Base-by-base conservation (phyloP, 1,140 invertebrate genomes). In the Pachyrhynchus sulphureomaculatus region DNA sequence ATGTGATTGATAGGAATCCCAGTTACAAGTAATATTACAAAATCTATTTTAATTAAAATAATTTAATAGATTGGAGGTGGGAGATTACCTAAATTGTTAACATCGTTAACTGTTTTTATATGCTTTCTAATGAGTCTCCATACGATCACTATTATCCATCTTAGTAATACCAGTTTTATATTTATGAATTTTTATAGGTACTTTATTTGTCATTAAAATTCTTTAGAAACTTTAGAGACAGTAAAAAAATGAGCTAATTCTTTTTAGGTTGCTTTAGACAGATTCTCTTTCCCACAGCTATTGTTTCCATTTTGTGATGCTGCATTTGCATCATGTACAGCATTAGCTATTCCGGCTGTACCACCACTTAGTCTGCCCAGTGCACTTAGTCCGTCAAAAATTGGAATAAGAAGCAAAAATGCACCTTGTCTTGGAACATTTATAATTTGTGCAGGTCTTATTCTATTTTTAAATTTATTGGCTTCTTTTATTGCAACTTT, bases 341-440 rank as follows among this genome's bases (percentile, higher is more conserved):
- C 68, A 67, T 75, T 75, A 13, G 65, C 69, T 15, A 76, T 68
- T 29, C 62, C 65, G 10, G 73, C 61, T 18, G 70, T 68, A 1
- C 73, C 72, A n/a, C 69, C 72, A 12, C 66, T 49, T 48, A 78
- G 29, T 6, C 61, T 61, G 44, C 76, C 75, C 10, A 71, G 12
- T 21, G 73, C 76, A 17, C 67, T 72, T 17, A 78, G 57, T 32
- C 71, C 74, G 3, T 74, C 72, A 62, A 76, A 72, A 57, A 78
- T 62, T 18, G 77, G 76, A 26, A 78, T 57, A 41, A 67, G 67
- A 23, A 72, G 72, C 48, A 76, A 59, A 41, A 76, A 29, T 29
- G 6, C 26, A 29, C 26, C 26, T 29, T 29, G 26, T 10, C 12
- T 29, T 10, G 26, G 26, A 10, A 29, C 12, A 6, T 6, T 6